Evolutionary conservation across 2,797 vertebrate genomes (phyloP), one percentile per base, ranked within the genome.

Genomic region (Sebastiscus tertius): DNA sequence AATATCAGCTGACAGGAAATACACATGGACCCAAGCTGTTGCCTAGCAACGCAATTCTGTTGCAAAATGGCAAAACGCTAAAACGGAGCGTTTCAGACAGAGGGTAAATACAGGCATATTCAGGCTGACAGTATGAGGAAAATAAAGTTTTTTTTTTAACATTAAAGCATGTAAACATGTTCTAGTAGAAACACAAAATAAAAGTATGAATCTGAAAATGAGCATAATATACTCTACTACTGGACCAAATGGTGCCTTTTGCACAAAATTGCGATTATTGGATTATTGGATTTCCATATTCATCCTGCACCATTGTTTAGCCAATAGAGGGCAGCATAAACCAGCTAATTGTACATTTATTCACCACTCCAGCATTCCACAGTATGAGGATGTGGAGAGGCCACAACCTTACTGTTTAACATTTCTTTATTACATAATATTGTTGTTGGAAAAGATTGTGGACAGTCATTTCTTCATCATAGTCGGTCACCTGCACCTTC

Each of bases 291-390:
- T 33, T 52, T 69, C 8, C 20, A 49, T 58, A 22, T 13, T 62
- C 20, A 46, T 36, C 27, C n/a, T 26, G 63, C 62, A 46, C 5
- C 2, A 1, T 49, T 56, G 24, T 74, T 26, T 7, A 22, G 33
- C 12, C 74, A 74, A 61, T n/a, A 81, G 70, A 78, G 70, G 79
- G 75, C 79, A 71, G 65, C 65, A 74, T 61, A 24, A 74, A 31
- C 3, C 33, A 77, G 61, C 27, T 46, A 22, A 36, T 36, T 11
- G 5, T 77, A 1, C 5, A 8, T 49, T 8, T 42, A 20, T 58
- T 34, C 31, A 61, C 6, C 52, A 4, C 4, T 7, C 6, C 36
- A 24, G 24, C 26, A 26, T 14, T 24, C 14, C n/a, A 39, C 5
- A 70, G 22, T 27, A 55, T n/a, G 9, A 9, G n/a, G 27, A 22